phyloP scores from a whole-genome alignment of 2,113 vertebrate genomes.

The Addax nasomaculatus region DNA sequence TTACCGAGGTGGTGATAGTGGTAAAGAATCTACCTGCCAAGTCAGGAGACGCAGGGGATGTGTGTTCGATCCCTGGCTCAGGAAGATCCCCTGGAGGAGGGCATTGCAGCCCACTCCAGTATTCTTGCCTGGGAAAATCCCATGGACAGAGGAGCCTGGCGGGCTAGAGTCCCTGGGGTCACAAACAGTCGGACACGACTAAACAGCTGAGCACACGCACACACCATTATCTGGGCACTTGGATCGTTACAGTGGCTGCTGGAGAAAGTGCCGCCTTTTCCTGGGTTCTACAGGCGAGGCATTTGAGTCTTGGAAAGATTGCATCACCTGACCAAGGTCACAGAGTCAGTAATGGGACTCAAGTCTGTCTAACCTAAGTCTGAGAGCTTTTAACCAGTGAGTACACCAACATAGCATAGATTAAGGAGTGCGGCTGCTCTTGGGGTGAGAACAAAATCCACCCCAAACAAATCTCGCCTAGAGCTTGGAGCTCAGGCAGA shows the following conservation, averaged over 20 bases:
- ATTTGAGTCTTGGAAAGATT: not conserved
- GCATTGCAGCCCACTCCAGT: not conserved
- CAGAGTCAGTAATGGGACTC: not conserved
- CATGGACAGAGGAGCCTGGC: not conserved
- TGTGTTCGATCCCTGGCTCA: not conserved
- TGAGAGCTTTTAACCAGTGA: not conserved
- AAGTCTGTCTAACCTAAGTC: not conserved
- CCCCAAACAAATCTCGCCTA: not conserved
- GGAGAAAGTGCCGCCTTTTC: not conserved
- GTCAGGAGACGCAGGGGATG: fast-evolving
- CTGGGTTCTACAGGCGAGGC: not conserved
- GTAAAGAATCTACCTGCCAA: not conserved
- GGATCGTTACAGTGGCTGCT: not conserved
- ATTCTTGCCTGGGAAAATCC: not conserved
- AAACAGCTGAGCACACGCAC: not conserved
- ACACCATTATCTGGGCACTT: not conserved
- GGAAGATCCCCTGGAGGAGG: not conserved
- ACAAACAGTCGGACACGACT: not conserved
- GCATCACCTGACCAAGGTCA: not conserved
- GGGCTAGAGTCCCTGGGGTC: not conserved
- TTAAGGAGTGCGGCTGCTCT: not conserved
- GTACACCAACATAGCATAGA: fast-evolving
- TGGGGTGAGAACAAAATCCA: not conserved
- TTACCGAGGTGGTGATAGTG: not conserved
- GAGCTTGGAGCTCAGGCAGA: not conserved